phyloP scores from a whole-genome alignment of 2,797 vertebrate species.

The Sorex maritimensis region DNA sequence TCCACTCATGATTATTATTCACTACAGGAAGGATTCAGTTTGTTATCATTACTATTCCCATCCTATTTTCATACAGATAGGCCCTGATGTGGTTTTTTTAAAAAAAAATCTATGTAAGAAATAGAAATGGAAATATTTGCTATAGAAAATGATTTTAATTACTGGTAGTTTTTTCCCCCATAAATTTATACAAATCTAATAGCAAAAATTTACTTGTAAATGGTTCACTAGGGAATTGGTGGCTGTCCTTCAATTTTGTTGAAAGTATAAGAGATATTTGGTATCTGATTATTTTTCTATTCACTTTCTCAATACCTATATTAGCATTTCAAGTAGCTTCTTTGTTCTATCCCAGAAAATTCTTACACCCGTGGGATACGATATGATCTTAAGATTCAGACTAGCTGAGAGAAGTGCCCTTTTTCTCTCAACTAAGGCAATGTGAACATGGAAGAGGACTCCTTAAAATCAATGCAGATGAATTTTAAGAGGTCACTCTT shows the following conservation, averaged over 20 bases:
- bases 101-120: not conserved
- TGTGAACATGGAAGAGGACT: too few species aligned
- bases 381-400: not conserved
- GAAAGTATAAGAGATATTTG: too few species aligned
- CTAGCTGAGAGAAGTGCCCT: not conserved
- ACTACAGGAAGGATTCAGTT: not conserved
- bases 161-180: not conserved
- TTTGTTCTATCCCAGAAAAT: not conserved
- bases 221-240: too few species aligned
- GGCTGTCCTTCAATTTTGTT: too few species aligned
- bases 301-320: not conserved
- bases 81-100: not conserved
- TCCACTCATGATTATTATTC: not conserved
- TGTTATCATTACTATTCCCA: not conserved
- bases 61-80: constrained; percentile 3
- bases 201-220: too few species aligned
- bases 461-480: too few species aligned
- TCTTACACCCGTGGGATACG: not conserved
- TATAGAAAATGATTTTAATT: not conserved
- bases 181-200: not conserved
- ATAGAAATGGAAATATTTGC: not conserved
- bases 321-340: not conserved
- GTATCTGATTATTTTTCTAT: too few species aligned
- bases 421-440: too few species aligned
- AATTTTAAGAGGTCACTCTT: too few species aligned